Base-by-base conservation (phyloP, 2,888 invertebrate species). In the Phyllotreta striolata region DNA sequence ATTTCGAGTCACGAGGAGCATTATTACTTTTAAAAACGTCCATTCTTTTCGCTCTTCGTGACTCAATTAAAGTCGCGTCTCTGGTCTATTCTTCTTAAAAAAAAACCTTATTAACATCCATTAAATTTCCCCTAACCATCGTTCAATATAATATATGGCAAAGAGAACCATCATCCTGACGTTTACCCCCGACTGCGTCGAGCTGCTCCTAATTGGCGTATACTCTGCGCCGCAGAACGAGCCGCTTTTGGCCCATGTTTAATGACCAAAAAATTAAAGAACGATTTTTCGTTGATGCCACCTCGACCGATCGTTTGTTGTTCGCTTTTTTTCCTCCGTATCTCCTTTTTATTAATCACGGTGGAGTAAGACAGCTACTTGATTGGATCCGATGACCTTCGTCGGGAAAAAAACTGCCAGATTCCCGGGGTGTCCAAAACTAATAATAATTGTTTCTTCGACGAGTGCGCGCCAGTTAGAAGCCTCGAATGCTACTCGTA, bases 181-280 rank as follows among this genome's bases (percentile, higher is more conserved):
- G 61, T 55, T 63, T 62, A 64, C 70, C 70, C 75, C 77, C 76
- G 69, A 73, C 69, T 52, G 77, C 43, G 73, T 57, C 39, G 67
- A 69, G 73, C 66, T 72, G 72, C 70, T 67, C 71, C 77, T 77
- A 77, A 77, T 77, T 77, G 77, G 76, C 75, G 74, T 75, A 24
- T 24, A 74, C 70, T 73, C 73, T 72, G 70, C 65, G 63, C 66
- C 68, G 66, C 66, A 73, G 67, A 69, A 72, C 71, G 70, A 55
- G 67, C 72, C 72, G 72, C 69, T 63, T 24, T 63, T 60, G 67
- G 58, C 67, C 71, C 71, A 71, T 62, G 68, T 72, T 74, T 76
- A 76, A 76, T 74, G 75, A 75, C 74, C 75, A 70, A 73, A 73
- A 75, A 75, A 76, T 74, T 75, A 74, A 75, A 74, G 72, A 75